Base-by-base conservation (phyloP, 2,888 invertebrate species). In the Plebejus argus region DNA sequence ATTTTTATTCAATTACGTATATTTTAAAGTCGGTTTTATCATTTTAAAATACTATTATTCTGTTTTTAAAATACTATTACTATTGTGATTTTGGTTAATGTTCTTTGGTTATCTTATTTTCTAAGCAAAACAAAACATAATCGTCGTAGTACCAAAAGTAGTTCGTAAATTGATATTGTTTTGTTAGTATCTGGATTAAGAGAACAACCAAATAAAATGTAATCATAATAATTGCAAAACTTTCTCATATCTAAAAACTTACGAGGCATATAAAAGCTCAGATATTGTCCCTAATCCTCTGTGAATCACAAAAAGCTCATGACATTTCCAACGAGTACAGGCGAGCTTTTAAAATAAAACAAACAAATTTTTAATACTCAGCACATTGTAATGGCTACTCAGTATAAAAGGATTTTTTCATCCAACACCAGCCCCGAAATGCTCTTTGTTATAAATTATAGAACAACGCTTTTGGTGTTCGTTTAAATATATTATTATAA, bases 291-390 rank as follows among this genome's bases (percentile, higher is more conserved):
- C 35, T 71, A 39, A 71, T 71, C 71, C 71, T n/a, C 71, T 71
- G 35, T 71, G 71, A 71, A 71, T 71, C 71, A 71, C 39, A 71
- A 71, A 71, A 71, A 71, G 71, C 71, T 71, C 39, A 71, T 39
- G 71, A 71, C 71, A 71, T 71, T 71, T 39, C 39, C 71, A 71
- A 71, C 71, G 71, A 71, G 71, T 33, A 18, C 71, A 10, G 10
- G 71, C 39, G 20, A 71, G 71, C 71, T 71, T 71, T 71, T 71
- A 71, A 71, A 71, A 71, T 71, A 71, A 71, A 71, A 71, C 71
- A 71, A 71, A 39, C 71, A 71, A 71, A 71, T 4, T 70, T 39
- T 71, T 71, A 71, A 71, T 71, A 71, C 71, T 71, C 71, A 71
- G 39, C 71, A 71, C 71, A 71, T n/a, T 71, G 71, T 71, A 71